A percentile compares a stretch with the other conserved stretches of the same genome.
phyloP scores from a whole-genome alignment of 2,797 vertebrate genomes.

The Mallotus villosus region DNA sequence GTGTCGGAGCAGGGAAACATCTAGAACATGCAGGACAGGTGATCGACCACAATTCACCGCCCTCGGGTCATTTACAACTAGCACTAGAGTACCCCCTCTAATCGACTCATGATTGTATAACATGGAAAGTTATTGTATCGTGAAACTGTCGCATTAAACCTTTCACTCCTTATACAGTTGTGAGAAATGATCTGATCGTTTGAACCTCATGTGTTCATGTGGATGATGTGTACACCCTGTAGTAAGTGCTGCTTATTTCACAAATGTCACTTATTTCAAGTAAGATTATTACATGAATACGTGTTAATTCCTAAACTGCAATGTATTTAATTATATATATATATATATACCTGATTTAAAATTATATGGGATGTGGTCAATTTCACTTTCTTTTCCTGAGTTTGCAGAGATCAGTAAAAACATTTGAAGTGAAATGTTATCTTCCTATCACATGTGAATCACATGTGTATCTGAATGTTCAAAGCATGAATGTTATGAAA shows the following conservation, averaged over 20 bases:
- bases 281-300: constrained; percentile 1
- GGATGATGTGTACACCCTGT: constrained; percentile 42
- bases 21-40: no score
- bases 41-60: constrained; percentile 14
- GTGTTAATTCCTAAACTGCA: constrained; percentile 1
- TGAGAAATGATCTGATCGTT: constrained; percentile 12
- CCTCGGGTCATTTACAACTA: constrained; percentile 25
- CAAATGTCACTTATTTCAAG: neutral
- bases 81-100: neutral
- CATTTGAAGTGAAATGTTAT: constrained; percentile 16
- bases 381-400: constrained; percentile 18
- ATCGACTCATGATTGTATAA: neutral
- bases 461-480: constrained; percentile 65
- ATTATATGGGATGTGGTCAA: constrained; percentile 27
- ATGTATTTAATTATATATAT: constrained; percentile 22
- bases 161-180: constrained; percentile 1
- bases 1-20: no score
- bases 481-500: constrained; percentile 55
- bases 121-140: neutral
- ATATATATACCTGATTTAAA: constrained; percentile 22
- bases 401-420: neutral
- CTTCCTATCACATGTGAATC: constrained; percentile 41
- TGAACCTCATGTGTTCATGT: constrained; percentile 25
- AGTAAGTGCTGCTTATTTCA: constrained; percentile 57
- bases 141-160: constrained; percentile 2